Conservation (phyloP, 2,888 invertebrate genomes). For the Himalopsyche kuldschensis region DNA sequence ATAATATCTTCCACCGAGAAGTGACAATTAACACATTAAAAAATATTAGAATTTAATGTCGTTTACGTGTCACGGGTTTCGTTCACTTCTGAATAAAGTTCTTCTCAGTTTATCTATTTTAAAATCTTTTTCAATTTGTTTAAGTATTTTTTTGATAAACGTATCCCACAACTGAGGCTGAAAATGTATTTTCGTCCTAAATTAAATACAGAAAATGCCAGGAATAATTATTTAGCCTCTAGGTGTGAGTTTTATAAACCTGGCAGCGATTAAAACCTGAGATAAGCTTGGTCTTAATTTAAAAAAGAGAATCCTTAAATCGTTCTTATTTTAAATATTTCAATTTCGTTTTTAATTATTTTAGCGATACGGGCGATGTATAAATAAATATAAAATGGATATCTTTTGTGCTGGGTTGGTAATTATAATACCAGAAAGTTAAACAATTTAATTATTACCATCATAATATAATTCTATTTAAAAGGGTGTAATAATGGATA, state of each 20-base stretch:
- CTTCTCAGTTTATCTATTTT: too few species aligned
- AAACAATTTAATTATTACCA: background rate
- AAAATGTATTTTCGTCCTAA: background rate
- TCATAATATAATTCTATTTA: background rate
- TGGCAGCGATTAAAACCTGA: background rate
- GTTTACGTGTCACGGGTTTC: too few species aligned
- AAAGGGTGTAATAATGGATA: background rate
- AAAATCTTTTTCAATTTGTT: too few species aligned
- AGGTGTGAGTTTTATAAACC: background rate
- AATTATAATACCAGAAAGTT: background rate
- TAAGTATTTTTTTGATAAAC: too few species aligned
- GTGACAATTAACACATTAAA: too few species aligned
- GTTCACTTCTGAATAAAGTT: too few species aligned
- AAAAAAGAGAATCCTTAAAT: background rate
- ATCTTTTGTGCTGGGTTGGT: too few species aligned
- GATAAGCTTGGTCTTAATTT: background rate
- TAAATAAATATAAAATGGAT: too few species aligned
- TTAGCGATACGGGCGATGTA: background rate
- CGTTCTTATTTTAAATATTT: background rate
- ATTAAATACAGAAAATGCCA: background rate
- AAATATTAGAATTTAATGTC: too few species aligned
- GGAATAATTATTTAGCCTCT: background rate
- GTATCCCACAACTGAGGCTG: too few species aligned
- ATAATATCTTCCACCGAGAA: too few species aligned
- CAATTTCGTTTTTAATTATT: background rate